These are phyloP conservation scores for Ectropis crepuscularia DNA, from an alignment of 2,888 invertebrate species.

Conservation along the genomic window DNA sequence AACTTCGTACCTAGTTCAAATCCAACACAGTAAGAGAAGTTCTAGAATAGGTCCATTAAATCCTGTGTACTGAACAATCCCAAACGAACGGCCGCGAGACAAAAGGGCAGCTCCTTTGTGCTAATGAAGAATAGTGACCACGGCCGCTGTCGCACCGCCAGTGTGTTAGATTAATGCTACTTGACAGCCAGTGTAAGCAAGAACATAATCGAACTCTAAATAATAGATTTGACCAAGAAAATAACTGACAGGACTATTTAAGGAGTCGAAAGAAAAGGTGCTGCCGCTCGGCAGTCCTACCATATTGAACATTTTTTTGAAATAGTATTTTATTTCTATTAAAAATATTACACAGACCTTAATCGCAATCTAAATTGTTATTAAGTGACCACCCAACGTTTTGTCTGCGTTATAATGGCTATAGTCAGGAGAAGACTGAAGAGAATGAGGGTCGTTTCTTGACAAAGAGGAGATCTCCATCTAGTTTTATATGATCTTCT, in stretches of 20 bases:
- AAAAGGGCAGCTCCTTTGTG: constrained; percentile 80
- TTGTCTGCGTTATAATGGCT: too few species aligned
- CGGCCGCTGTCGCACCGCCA: constrained; percentile 68
- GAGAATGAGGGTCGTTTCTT: too few species aligned
- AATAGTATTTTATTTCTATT: too few species aligned
- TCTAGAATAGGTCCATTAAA: constrained; percentile 57
- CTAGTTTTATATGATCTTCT: too few species aligned
- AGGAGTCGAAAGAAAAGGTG: neutral
- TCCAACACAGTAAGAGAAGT: neutral
- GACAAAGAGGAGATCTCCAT: too few species aligned
- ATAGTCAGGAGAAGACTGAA: too few species aligned
- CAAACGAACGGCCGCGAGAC: constrained; percentile 78
- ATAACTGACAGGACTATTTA: neutral
- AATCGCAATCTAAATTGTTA: too few species aligned
- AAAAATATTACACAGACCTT: too few species aligned
- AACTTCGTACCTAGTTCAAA: neutral
- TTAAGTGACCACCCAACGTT: too few species aligned
- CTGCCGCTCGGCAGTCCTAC: neutral
- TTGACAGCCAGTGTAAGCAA: constrained; percentile 10
- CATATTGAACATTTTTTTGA: too few species aligned
- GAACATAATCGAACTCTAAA: constrained; percentile 3
- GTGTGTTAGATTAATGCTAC: constrained; percentile 39
- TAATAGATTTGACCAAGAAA: neutral
- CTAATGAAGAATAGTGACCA: constrained; percentile 83
- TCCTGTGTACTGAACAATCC: constrained; percentile 75